Conservation (phyloP, 2,113 vertebrate genomes). For the Rhinoderma darwinii region DNA sequence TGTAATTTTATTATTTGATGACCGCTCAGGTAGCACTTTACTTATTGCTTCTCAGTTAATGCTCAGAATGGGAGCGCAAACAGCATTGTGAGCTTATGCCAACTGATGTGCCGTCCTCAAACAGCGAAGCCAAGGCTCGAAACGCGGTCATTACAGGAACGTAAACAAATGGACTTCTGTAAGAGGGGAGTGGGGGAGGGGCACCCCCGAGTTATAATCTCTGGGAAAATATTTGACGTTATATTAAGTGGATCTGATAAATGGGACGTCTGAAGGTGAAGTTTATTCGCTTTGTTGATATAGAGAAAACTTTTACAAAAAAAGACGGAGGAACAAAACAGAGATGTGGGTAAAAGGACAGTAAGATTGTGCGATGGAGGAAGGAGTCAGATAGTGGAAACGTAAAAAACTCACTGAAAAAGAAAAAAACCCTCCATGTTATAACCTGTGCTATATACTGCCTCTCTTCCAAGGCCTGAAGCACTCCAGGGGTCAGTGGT, state of each 20-base stretch:
- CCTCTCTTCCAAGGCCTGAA: background rate
- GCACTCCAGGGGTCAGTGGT: background rate
- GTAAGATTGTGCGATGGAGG: background rate
- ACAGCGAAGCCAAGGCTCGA: constrained; percentile 19
- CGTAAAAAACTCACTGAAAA: background rate
- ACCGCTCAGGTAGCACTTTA: constrained; percentile 69
- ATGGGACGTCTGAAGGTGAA: background rate
- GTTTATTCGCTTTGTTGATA: background rate
- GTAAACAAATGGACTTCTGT: constrained; percentile 30
- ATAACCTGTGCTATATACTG: background rate
- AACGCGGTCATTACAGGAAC: constrained; percentile 29
- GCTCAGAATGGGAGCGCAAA: constrained; percentile 23
- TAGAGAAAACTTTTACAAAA: background rate
- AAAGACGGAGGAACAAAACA: background rate
- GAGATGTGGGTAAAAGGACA: background rate
- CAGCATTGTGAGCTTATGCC: constrained; percentile 25
- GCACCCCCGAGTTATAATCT: background rate
- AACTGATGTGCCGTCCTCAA: constrained; percentile 17
- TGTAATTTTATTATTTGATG: constrained; percentile 54
- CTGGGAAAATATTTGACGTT: constrained; percentile 41
- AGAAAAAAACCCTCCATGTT: background rate
- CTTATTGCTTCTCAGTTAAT: no score
- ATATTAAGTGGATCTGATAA: background rate
- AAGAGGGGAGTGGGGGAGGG: background rate
- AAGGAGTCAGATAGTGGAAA: background rate